phyloP scores from a whole-genome alignment of 37 sponge, comb jelly and placozoan species.

The Lycopodina hypogea region DNA sequence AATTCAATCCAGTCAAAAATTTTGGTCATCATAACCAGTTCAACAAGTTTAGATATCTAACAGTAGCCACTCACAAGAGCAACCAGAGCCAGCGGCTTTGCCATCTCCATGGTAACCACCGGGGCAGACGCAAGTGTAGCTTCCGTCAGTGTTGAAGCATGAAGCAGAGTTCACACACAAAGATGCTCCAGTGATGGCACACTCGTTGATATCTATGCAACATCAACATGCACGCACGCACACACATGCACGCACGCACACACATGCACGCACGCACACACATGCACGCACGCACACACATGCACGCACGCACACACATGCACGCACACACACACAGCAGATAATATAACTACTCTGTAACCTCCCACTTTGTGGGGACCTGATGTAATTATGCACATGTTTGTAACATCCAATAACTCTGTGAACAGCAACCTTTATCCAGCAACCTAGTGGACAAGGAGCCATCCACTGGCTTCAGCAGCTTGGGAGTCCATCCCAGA shows the following conservation, averaged over 20 bases:
- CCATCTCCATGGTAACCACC: background rate
- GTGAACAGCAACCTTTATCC: too few species aligned
- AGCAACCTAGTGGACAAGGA: too few species aligned
- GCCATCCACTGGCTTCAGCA: too few species aligned
- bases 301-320: background rate
- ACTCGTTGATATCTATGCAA: conserved; percentile 13
- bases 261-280: background rate
- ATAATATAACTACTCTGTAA: too few species aligned
- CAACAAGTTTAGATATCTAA: too few species aligned
- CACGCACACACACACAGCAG: conserved; percentile 5
- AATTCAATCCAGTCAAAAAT: too few species aligned
- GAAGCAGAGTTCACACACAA: conserved; percentile 1
- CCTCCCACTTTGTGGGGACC: too few species aligned
- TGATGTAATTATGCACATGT: too few species aligned
- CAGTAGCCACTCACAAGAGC: background rate
- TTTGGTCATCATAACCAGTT: too few species aligned
- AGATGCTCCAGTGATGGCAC: conserved; percentile 1
- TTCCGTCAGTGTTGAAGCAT: background rate
- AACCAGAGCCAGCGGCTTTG: background rate
- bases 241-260: background rate
- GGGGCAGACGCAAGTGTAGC: background rate
- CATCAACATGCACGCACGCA: too few species aligned
- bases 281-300: background rate
- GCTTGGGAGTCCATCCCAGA: too few species aligned
- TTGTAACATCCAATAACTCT: too few species aligned